phyloP scores from a whole-genome alignment of 2,888 invertebrate genomes.

The Tanaodytes sp. region DNA sequence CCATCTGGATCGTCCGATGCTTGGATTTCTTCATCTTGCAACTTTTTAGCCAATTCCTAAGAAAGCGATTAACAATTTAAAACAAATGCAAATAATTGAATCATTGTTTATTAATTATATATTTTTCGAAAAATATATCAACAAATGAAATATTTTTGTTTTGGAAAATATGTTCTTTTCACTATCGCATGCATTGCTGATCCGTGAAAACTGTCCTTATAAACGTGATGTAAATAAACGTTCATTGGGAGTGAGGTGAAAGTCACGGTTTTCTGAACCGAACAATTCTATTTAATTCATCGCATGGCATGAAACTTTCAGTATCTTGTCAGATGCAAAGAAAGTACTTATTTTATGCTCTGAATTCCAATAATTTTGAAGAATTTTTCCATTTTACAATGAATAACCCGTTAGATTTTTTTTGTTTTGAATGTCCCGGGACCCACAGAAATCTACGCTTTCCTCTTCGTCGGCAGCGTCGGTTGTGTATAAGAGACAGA shows the following conservation, averaged over 20 bases:
- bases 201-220: conserved; percentile 27
- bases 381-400: background rate
- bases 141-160: too few relatives aligned
- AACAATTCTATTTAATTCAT: conserved; percentile 42
- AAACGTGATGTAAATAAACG: conserved; percentile 30
- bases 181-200: conserved; percentile 14
- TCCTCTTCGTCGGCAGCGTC: too few relatives aligned
- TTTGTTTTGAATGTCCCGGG: too few relatives aligned
- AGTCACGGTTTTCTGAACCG: conserved; percentile 42
- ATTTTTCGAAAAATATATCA: too few relatives aligned
- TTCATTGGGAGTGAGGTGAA: conserved; percentile 42
- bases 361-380: conserved; percentile 32
- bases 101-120: too few relatives aligned
- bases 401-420: conserved; percentile 13
- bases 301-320: conserved; percentile 24
- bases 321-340: conserved; percentile 20
- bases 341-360: conserved; percentile 33
- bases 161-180: too few relatives aligned
- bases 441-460: too few relatives aligned
- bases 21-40: conserved; percentile 81
- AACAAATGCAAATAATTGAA: conserved; percentile 1
- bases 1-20: conserved; percentile 76
- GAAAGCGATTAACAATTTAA: conserved; percentile 42
- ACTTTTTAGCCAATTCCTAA: conserved; percentile 82
- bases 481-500: too few relatives aligned